Conservation (phyloP, 2,888 invertebrate genomes). For the Amphipyra tragopoginis region DNA sequence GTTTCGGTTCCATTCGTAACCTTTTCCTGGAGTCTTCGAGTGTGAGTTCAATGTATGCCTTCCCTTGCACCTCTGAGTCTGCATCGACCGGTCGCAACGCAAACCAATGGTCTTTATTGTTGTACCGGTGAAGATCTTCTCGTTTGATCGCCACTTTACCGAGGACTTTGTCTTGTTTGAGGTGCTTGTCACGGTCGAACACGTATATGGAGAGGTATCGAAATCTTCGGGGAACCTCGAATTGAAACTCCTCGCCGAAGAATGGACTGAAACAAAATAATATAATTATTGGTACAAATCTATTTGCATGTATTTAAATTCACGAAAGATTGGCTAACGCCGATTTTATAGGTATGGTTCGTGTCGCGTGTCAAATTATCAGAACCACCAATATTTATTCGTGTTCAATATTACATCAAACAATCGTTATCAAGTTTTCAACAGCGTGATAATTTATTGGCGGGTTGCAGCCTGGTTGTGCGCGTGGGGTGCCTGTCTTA, state of each 20-base stretch:
- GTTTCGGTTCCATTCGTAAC: constrained; percentile 87
- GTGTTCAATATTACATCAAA: constrained; percentile 66
- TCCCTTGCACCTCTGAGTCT: constrained; percentile 97
- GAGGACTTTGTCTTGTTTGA: constrained; percentile 95
- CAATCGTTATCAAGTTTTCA: constrained; percentile 71
- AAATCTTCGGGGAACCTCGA: constrained; percentile 97
- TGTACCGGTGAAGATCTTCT: constrained; percentile 95
- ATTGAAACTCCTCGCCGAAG: constrained; percentile 98
- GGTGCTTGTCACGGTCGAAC: constrained; percentile 95
- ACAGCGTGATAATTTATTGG: constrained; percentile 69
- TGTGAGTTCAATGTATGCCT: constrained; percentile 95
- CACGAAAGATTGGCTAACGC: constrained; percentile 15
- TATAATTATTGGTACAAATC: constrained; percentile 2
- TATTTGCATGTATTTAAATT: constrained; percentile 8
- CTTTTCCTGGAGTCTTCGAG: constrained; percentile 91
- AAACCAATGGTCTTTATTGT: constrained; percentile 98
- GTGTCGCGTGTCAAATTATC: constrained; percentile 66
- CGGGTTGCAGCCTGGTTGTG: constrained; percentile 59
- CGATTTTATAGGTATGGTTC: constrained; percentile 39
- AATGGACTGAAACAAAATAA: constrained; percentile 92
- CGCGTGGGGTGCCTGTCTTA: constrained; percentile 71
- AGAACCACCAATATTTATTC: constrained; percentile 61
- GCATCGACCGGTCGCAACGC: constrained; percentile 95
- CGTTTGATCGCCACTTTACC: constrained; percentile 96
- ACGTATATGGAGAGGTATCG: constrained; percentile 96